Evolutionary conservation across 2,113 vertebrate genomes (phyloP).

Genomic region (Tapirus terrestris): DNA sequence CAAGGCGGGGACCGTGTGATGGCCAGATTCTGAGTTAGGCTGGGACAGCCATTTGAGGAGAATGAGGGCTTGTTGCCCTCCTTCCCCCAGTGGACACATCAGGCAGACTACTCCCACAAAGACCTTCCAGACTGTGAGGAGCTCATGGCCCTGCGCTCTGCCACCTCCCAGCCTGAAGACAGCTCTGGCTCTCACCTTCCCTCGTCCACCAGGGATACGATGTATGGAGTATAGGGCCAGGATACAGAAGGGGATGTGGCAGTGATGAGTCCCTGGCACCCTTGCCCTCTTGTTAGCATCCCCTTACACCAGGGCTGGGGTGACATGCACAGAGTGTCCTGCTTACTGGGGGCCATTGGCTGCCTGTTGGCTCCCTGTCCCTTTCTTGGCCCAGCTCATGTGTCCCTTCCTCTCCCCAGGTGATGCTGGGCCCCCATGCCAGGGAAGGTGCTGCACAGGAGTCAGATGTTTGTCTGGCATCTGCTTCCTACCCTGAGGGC

Average conservation of each 20-base stretch:
- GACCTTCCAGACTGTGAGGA: not conserved
- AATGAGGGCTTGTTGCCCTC: not conserved
- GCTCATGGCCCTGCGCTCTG: fast-evolving
- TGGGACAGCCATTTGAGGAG: not conserved
- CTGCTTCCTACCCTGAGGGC: not conserved
- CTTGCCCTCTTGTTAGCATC: not conserved
- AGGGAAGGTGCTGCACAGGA: fast-evolving
- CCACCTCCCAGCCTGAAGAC: not conserved
- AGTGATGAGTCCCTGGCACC: not conserved
- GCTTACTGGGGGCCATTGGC: not conserved
- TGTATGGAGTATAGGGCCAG: fast-evolving
- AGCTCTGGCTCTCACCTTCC: not conserved
- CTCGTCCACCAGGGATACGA: not conserved
- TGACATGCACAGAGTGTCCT: fast-evolving
- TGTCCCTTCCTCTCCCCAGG: not conserved
- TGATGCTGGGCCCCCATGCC: not conserved
- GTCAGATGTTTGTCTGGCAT: not conserved
- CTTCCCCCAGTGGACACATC: not conserved
- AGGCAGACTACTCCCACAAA: not conserved
- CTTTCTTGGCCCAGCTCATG: not conserved
- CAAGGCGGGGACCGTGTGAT: not conserved
- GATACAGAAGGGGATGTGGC: too few relatives aligned
- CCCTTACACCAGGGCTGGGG: not conserved
- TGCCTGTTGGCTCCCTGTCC: not conserved
- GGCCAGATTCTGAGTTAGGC: not conserved